Base-by-base conservation (phyloP, 2,888 invertebrate species). In the Stenichneumon culpator region DNA sequence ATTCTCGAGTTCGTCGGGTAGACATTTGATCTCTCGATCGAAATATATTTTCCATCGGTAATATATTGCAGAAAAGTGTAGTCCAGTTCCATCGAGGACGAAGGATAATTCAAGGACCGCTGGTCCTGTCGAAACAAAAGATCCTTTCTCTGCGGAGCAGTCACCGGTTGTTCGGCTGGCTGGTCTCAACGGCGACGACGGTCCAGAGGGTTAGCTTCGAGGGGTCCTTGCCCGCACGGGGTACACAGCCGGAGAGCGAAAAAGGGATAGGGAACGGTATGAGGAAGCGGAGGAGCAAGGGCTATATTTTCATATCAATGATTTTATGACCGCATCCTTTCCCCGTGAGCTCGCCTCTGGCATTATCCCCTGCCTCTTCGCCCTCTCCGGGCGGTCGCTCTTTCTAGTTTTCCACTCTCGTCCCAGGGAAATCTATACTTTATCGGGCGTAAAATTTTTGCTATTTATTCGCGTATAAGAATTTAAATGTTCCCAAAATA, bases 381-480 rank as follows among this genome's bases (percentile, higher is more conserved):
- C 82, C 63, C 77, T 86, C 83, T 63, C 36, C 86, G 87, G 81
- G 89, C 88, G 89, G 89, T 78, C 82, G 50, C 47, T 73, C 75
- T 54, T 36, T 63, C 73, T 67, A 67, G 28, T 44, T 67, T 68
- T 54, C 44, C 65, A 14, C 87, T 89, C 89, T 87, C 88, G 89
- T 86, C 88, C 92, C 89, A 87, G 89, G 92, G 89, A 93, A 93
- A 94, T 94, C 94, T 94, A 94, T 94, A 94, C 93, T 94, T 94
- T 94, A 94, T 94, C 91, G 94, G 92, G 93, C 94, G 93, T 94
- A 92, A 94, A 94, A 94, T 94, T 94, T 93, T 94, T 92, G 93
- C 93, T 93, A 94, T 94, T 94, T 93, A 94, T 94, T 93, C 93
- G 93, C 93, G 93, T 93, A 94, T 93, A 93, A 93, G 94, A 94